A percentile compares a stretch with the other conserved stretches of the same genome.
phyloP scores from a whole-genome alignment of 2,797 vertebrate species.

The Holocentrus rufus region DNA sequence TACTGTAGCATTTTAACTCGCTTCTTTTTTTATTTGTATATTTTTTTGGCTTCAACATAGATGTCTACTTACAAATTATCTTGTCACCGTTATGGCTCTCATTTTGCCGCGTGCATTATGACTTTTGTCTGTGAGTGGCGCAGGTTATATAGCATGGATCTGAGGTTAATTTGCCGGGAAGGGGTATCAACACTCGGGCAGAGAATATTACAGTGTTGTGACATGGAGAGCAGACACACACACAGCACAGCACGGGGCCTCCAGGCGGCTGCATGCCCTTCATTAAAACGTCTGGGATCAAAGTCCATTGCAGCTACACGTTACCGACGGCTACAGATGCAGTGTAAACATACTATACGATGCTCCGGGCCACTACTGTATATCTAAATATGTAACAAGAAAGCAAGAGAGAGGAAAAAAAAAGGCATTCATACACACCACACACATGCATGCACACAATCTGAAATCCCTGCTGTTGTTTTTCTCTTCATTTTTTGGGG shows the following conservation, averaged over 20 bases:
- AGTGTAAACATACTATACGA: constrained; percentile 26
- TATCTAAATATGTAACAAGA: constrained; percentile 56
- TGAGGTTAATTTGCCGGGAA: constrained; percentile 38
- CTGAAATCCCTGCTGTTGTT: constrained; percentile 56
- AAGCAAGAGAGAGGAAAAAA: background rate
- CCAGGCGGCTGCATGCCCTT: constrained; percentile 30
- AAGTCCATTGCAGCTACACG: constrained; percentile 46
- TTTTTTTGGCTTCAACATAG: no score
- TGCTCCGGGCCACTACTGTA: constrained; percentile 31
- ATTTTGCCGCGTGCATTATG: constrained; percentile 48
- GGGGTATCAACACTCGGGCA: constrained; percentile 4
- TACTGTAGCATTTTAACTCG: constrained; percentile 17
- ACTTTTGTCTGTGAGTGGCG: background rate
- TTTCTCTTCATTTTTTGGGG: constrained; percentile 26
- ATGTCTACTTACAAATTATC: no score
- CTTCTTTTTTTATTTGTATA: no score
- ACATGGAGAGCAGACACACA: constrained; percentile 27
- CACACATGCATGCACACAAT: background rate
- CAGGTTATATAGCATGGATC: constrained; percentile 11
- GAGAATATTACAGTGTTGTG: constrained; percentile 21
- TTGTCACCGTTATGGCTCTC: background rate
- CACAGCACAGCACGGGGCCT: constrained; percentile 13
- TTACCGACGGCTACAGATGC: constrained; percentile 51
- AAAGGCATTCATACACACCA: background rate
- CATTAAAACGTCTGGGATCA: constrained; percentile 62